A percentile compares a stretch with the other conserved stretches of the same genome.
Conservation (phyloP, 2,113 vertebrate species). For the Brachionichthys hirsutus region DNA sequence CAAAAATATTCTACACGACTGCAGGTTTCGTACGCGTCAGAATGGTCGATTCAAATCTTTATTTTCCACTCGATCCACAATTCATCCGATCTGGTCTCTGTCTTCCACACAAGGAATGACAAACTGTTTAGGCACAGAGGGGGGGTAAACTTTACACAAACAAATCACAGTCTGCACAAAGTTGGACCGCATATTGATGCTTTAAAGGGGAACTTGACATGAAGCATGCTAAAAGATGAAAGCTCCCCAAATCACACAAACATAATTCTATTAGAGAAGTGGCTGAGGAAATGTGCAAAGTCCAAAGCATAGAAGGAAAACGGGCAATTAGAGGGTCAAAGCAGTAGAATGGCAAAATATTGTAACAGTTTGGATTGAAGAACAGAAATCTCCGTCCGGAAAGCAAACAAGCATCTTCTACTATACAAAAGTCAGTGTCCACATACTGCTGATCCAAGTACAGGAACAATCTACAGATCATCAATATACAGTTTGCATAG, state of each 20-base stretch:
- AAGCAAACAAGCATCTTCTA: conserved; percentile 36
- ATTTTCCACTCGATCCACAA: conserved; percentile 44
- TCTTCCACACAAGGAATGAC: conserved; percentile 70
- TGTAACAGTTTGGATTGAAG: conserved; percentile 75
- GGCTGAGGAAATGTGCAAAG: conserved; percentile 17
- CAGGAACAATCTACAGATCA: conserved; percentile 84
- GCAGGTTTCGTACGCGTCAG: conserved; percentile 47
- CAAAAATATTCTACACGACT: conserved; percentile 76
- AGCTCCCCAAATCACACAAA: conserved; percentile 33
- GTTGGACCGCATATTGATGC: conserved; percentile 45
- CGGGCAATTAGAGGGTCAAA: conserved; percentile 62
- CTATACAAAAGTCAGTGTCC: conserved; percentile 81
- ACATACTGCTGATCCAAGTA: conserved; percentile 75
- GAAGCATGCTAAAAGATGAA: conserved; percentile 60
- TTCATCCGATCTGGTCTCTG: conserved; percentile 26
- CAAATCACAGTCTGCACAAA: conserved; percentile 47
- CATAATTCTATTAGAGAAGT: conserved; percentile 12
- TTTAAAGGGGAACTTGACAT: conserved; percentile 70
- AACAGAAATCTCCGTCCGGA: conserved; percentile 40
- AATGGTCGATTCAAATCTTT: conserved; percentile 55
- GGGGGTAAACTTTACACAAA: conserved; percentile 59
- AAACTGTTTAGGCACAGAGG: conserved; percentile 79
- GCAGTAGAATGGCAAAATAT: conserved; percentile 79
- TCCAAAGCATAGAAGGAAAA: conserved; percentile 34
- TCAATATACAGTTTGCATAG: conserved; percentile 98